Evolutionary conservation across 2,888 invertebrate genomes (phyloP).

Genomic region (Criorhina ranunculi): DNA sequence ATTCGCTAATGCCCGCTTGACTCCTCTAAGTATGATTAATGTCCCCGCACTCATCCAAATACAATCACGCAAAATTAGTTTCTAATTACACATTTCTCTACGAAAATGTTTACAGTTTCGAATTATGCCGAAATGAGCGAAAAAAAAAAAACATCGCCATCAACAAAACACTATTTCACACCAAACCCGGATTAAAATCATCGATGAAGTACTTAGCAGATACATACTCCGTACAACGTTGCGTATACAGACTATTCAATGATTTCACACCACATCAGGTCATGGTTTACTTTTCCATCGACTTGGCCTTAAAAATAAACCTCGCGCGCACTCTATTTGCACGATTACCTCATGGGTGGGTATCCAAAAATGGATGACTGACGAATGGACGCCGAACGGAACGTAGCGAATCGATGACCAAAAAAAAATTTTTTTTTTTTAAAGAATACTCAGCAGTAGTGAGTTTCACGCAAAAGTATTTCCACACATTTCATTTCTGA

Average conservation of each 20-base stretch:
- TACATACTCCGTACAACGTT: neutral
- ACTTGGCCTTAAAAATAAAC: slow-evolving; percentile 46
- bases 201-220: neutral
- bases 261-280: slow-evolving; percentile 56
- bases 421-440: slow-evolving; percentile 22
- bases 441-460: slow-evolving; percentile 28
- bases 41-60: slow-evolving; percentile 12
- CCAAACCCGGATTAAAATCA: slow-evolving; percentile 52
- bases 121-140: neutral
- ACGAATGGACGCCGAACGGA: slow-evolving; percentile 1
- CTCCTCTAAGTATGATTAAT: slow-evolving; percentile 51
- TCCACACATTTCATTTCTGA: slow-evolving; percentile 15
- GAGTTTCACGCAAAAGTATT: slow-evolving; percentile 25
- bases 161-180: slow-evolving; percentile 27
- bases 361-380: slow-evolving; percentile 54
- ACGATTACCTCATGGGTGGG: slow-evolving; percentile 64
- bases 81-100: slow-evolving; percentile 60
- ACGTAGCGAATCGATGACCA: slow-evolving; percentile 50
- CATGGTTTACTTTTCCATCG: slow-evolving; percentile 55
- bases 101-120: slow-evolving; percentile 21
- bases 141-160: slow-evolving; percentile 14
- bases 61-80: slow-evolving; percentile 42
- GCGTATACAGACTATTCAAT: neutral
- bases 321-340: slow-evolving; percentile 12
- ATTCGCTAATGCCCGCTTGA: slow-evolving; percentile 13